Conservation (phyloP, 2,797 vertebrate species). For the Pseudochirops cupreus region DNA sequence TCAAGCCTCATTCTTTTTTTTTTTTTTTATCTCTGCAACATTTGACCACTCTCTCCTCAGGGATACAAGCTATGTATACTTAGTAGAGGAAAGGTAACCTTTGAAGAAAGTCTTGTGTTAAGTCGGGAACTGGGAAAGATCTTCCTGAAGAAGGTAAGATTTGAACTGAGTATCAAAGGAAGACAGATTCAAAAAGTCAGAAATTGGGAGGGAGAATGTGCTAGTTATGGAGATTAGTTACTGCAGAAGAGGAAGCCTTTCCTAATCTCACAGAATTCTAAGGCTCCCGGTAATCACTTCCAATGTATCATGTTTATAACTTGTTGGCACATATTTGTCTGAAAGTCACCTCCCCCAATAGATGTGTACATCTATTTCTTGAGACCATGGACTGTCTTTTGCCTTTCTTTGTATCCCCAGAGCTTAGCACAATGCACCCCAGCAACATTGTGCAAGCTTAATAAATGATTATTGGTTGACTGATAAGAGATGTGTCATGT, state of each 20-base stretch:
- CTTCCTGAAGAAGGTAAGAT: not conserved
- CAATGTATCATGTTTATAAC: not conserved
- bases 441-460: not conserved
- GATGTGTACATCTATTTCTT: not conserved
- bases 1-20: not conserved
- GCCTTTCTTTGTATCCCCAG: not conserved
- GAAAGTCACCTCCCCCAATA: not conserved
- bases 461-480: not conserved
- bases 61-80: not conserved
- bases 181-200: not conserved
- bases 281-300: not conserved
- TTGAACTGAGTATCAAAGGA: not conserved
- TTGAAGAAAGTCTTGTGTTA: not conserved
- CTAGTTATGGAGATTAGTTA: not conserved
- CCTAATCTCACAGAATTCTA: not conserved
- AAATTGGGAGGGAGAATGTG: not conserved
- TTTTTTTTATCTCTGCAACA: not conserved
- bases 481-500: not conserved
- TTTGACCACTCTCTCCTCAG: not conserved
- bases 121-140: not conserved
- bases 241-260: not conserved
- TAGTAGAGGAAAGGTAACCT: not conserved
- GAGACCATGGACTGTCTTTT: not conserved
- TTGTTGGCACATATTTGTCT: not conserved
- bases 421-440: not conserved